Evolutionary conservation across 1,140 invertebrate species (phyloP).

Genomic region (Drosophila azteca): DNA sequence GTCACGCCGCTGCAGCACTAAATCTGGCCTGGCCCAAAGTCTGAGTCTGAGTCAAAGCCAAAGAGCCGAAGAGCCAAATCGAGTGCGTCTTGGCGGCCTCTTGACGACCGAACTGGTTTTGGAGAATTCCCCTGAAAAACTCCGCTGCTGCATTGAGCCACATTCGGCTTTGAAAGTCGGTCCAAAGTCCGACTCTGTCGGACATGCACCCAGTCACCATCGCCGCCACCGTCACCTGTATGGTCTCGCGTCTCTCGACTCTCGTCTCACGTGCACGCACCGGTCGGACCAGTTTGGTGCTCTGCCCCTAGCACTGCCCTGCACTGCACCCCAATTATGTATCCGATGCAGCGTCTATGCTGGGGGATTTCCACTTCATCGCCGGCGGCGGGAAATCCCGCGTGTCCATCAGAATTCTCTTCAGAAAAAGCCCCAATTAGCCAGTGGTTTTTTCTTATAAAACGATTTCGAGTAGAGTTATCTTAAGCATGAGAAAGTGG

Average conservation of each 20-base stretch:
- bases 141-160: conserved; percentile 51
- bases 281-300: not conserved
- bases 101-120: conserved; percentile 58
- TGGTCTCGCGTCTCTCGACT: not conserved
- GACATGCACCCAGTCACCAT: conserved; percentile 32
- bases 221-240: conserved; percentile 24
- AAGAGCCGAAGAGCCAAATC: conserved; percentile 24
- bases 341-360: conserved; percentile 19
- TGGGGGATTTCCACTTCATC: conserved; percentile 28
- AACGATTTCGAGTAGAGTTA: conserved; percentile 1
- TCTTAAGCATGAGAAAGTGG: not conserved
- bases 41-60: conserved; percentile 30
- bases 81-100: conserved; percentile 18
- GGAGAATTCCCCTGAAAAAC: conserved; percentile 61
- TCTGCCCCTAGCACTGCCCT: conserved; percentile 1
- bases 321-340: conserved; percentile 1
- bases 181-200: conserved; percentile 57
- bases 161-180: conserved; percentile 41
- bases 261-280: conserved; percentile 38
- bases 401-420: conserved; percentile 17
- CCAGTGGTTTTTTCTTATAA: not conserved
- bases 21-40: conserved; percentile 18
- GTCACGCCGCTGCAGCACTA: conserved; percentile 32
- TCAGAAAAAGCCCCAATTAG: conserved; percentile 19
- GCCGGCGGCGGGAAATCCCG: conserved; percentile 19